Base-by-base conservation (phyloP, 2,113 vertebrate species). In the Zootoca vivipara region DNA sequence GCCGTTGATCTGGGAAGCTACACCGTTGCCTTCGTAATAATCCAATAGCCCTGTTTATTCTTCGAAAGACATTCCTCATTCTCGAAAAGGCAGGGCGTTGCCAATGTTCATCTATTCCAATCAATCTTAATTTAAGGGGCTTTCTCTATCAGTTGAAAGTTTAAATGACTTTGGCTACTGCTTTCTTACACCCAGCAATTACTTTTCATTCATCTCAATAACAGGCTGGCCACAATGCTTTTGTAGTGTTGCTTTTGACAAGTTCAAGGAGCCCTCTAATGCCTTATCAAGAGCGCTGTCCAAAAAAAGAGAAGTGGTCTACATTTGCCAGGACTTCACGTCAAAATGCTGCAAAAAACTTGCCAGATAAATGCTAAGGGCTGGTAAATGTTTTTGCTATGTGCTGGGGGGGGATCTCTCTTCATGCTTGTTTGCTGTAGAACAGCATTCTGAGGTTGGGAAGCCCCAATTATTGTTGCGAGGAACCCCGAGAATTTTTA, bases 221-320 rank as follows among this genome's bases (percentile, higher is more conserved):
- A 90, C 81, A 7, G 38, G 70, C 87, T 90, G 89, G 42, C 92
- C 64, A 52, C 58, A 86, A 7, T 38, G 7, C 89, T 90, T 91
- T 22, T 0, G 15, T 88, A 5, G 73, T 16, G 73, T 3, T 88
- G 89, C 87, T 90, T 92, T 89, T 94, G 95, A 95, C 95, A 96
- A 94, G 92, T 28, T 93, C 96, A 95, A 95, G 92, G 87, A 90
- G 93, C 90, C 92, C 93, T 73, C 74, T 80, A 91, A 85, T 83
- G 30, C 52, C 94, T 95, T 95, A 95, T 95, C 93, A 0, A 75
- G 58, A 88, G 89, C 85, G 65, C 93, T 91, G 90, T 56, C 42
- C 18, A 24, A 52, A 70, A 73, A 90, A 78, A 90, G 87, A 62
- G 92, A 93, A 92, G 35, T 67, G 2, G 85, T 65, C 28, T 92